phyloP scores from a whole-genome alignment of 2,888 invertebrate species.

The Acanthosepion lycidas region DNA sequence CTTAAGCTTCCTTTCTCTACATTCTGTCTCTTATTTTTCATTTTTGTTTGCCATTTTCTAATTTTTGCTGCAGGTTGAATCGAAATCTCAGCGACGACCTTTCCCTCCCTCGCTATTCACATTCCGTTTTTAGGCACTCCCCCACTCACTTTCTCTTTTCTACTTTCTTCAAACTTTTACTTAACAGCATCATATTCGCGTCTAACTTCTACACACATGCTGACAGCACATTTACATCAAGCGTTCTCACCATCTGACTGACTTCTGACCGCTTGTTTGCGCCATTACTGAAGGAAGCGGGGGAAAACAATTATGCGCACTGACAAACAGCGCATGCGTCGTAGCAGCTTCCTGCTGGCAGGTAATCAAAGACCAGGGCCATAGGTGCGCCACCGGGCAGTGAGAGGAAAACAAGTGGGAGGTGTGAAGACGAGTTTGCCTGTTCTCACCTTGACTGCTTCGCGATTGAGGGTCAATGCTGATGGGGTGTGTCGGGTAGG shows the following conservation, averaged over 20 bases:
- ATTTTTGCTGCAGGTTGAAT: too few relatives aligned
- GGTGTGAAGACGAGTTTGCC: neutral
- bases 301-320: neutral
- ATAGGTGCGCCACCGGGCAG: neutral
- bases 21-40: neutral
- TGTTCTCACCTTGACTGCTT: neutral
- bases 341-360: neutral
- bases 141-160: too few relatives aligned
- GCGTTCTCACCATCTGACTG: neutral
- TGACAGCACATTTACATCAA: too few relatives aligned
- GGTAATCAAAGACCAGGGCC: neutral
- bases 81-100: too few relatives aligned
- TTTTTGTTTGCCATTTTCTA: too few relatives aligned
- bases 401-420: neutral
- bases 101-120: too few relatives aligned
- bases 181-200: too few relatives aligned
- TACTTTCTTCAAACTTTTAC: too few relatives aligned
- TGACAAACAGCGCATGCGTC: neutral
- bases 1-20: neutral
- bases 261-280: neutral
- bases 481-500: neutral
- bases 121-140: too few relatives aligned
- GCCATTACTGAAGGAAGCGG: neutral
- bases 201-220: too few relatives aligned
- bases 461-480: neutral